A percentile compares a stretch with the other conserved stretches of the same genome.
Conservation (phyloP, 1,140 invertebrate species). For the Drosophila prosaltans region DNA sequence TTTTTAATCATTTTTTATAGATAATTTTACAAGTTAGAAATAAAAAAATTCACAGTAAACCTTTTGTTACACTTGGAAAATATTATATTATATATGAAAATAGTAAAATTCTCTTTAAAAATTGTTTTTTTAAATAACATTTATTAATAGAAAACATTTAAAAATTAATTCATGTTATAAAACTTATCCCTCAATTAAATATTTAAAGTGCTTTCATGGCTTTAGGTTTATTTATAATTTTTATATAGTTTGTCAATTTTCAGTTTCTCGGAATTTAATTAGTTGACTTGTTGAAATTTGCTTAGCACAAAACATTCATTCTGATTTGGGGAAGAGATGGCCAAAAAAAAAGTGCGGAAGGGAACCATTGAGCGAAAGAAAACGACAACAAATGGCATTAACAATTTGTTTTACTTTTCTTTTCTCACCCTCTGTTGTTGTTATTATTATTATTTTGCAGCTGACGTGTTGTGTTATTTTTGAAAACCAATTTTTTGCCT, state of each 20-base stretch:
- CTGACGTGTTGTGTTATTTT: slow-evolving; percentile 80
- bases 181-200: not conserved
- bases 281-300: slow-evolving; percentile 46
- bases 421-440: not conserved
- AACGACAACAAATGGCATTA: slow-evolving; percentile 32
- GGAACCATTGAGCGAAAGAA: slow-evolving; percentile 7
- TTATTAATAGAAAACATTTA: too few relatives aligned
- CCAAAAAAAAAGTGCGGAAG: too few relatives aligned
- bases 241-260: not conserved
- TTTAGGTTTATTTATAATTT: slow-evolving; percentile 32
- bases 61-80: too few relatives aligned
- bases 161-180: not conserved
- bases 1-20: too few relatives aligned
- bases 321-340: not conserved
- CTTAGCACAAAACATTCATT: not conserved
- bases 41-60: too few relatives aligned
- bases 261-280: slow-evolving; percentile 38
- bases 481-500: slow-evolving; percentile 53
- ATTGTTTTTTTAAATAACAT: too few relatives aligned
- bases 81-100: too few relatives aligned
- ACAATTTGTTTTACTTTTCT: slow-evolving; percentile 39
- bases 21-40: too few relatives aligned
- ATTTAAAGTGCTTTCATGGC: slow-evolving; percentile 22
- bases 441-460: slow-evolving; percentile 31
- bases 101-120: too few relatives aligned